Conservation (phyloP, 2,888 invertebrate species). For the Cetonia aurata region DNA sequence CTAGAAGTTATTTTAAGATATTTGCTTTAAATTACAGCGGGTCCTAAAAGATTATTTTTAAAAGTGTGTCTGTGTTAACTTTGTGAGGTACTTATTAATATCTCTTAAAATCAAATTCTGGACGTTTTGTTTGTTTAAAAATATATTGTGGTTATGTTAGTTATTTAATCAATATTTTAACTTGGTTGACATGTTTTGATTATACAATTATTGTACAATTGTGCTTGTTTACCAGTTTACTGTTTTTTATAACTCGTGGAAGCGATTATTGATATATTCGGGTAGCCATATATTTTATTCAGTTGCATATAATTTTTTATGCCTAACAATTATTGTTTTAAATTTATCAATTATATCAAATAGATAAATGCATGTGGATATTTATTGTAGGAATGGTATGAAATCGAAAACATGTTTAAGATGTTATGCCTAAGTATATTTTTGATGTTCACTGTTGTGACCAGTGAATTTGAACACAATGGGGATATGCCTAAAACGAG, state of each 20-base stretch:
- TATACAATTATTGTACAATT: constrained; percentile 6
- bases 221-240: too few species aligned
- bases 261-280: constrained; percentile 1
- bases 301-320: not conserved
- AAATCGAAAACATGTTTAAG: constrained; percentile 7
- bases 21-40: constrained; percentile 10
- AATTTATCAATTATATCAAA: too few species aligned
- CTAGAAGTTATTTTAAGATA: constrained; percentile 1
- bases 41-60: constrained; percentile 6
- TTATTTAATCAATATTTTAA: constrained; percentile 39
- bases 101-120: not conserved
- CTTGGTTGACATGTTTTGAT: constrained; percentile 27
- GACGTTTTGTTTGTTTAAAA: too few species aligned
- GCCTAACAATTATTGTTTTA: not conserved
- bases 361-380: not conserved
- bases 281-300: too few species aligned
- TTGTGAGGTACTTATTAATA: too few species aligned
- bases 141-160: constrained; percentile 2
- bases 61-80: constrained; percentile 3
- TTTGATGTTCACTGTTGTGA: constrained; percentile 5
- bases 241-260: not conserved
- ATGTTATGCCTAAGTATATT: constrained; percentile 11
- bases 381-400: constrained; percentile 33
- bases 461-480: constrained; percentile 17
- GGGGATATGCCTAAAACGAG: constrained; percentile 10